A percentile compares a stretch with the other conserved stretches of the same genome.
These are phyloP conservation scores for Meleagris gallopavo DNA, from an alignment of 2,113 vertebrate species.

Conservation along the genomic window DNA sequence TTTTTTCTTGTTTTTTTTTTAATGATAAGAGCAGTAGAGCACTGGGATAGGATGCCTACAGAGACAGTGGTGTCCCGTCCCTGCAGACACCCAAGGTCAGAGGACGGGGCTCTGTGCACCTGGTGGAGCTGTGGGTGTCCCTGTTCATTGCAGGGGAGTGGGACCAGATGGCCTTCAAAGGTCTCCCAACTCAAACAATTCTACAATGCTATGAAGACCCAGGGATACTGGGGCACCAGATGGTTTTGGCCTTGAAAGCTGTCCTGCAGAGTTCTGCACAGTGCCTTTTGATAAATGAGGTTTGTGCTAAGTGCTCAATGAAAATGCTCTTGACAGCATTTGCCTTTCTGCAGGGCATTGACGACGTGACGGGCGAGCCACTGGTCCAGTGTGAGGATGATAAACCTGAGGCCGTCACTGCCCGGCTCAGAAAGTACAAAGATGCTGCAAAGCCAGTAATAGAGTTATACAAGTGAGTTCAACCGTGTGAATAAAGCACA, in stretches of 20 bases:
- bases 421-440: conserved; percentile 92
- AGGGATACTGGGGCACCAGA: fast-evolving
- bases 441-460: conserved; percentile 95
- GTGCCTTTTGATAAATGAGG: fast-evolving
- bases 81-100: neutral
- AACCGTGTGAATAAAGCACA: fast-evolving
- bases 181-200: neutral
- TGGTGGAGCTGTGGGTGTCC: neutral
- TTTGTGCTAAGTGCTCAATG: neutral
- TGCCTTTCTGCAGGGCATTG: conserved; percentile 82
- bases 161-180: neutral
- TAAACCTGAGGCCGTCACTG: conserved; percentile 88
- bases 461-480: conserved; percentile 91
- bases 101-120: neutral
- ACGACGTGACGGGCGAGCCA: conserved; percentile 90
- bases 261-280: neutral
- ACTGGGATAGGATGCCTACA: no score
- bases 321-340: neutral
- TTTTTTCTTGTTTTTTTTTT: no score
- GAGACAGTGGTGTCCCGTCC: neutral
- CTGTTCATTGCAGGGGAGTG: neutral
- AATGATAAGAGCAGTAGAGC: neutral
- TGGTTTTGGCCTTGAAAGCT: neutral
- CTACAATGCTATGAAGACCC: neutral
- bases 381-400: conserved; percentile 92